These are phyloP conservation scores for Takifugu bimaculatus DNA, from an alignment of 2,113 vertebrate species.

Conservation along the genomic window DNA sequence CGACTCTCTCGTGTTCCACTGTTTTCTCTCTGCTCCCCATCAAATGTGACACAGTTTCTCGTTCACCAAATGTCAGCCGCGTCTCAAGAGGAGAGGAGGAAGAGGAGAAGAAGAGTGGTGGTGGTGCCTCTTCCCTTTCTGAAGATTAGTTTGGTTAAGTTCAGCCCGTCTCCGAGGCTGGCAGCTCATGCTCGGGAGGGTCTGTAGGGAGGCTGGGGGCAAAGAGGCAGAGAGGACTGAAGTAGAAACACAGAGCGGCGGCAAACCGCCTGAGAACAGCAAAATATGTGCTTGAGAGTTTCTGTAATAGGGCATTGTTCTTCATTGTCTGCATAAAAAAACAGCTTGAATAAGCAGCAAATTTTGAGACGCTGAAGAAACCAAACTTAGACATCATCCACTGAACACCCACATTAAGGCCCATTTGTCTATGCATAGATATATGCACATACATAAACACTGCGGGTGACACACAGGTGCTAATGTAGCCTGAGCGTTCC, in stretches of 20 bases:
- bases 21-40: neutral
- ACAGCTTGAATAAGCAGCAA: conserved; percentile 29
- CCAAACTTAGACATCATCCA: too few species aligned
- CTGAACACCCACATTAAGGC: neutral
- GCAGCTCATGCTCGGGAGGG: conserved; percentile 18
- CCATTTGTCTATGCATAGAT: conserved; percentile 5
- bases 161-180: conserved; percentile 44
- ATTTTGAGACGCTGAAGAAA: conserved; percentile 1
- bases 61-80: conserved; percentile 55
- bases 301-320: conserved; percentile 57
- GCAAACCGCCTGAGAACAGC: conserved; percentile 44
- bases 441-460: conserved; percentile 15
- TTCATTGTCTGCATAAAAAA: conserved; percentile 48
- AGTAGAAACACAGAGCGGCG: conserved; percentile 12
- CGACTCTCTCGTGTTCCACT: conserved; percentile 17
- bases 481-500: conserved; percentile 66
- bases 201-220: conserved; percentile 33
- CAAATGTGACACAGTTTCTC: conserved; percentile 51
- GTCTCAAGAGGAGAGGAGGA: conserved; percentile 46
- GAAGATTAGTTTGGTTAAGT: conserved; percentile 61
- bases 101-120: conserved; percentile 1
- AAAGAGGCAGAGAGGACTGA: conserved; percentile 15
- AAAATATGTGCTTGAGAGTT: conserved; percentile 36
- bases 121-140: conserved; percentile 31
- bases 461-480: conserved; percentile 14